A percentile compares a stretch with the other conserved stretches of the same genome.
These are phyloP conservation scores for Procavia capensis DNA, from an alignment of 2,113 vertebrate species.

Conservation along the genomic window DNA sequence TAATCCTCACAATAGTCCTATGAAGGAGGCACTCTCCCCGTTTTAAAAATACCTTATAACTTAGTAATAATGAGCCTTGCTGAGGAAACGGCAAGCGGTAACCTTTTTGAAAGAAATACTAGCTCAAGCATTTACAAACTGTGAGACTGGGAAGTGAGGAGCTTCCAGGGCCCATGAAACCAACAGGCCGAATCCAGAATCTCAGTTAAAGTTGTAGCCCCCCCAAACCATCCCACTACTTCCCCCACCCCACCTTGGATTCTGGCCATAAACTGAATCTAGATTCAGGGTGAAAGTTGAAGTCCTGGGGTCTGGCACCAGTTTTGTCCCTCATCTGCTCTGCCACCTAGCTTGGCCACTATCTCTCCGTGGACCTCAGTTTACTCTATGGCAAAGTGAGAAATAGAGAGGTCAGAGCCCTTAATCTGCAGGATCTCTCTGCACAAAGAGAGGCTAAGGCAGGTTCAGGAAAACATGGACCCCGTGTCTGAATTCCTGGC, in stretches of 20 bases:
- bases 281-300: background rate
- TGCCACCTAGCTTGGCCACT: background rate
- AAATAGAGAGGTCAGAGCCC: background rate
- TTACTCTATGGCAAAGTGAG: background rate
- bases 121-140: background rate
- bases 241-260: background rate
- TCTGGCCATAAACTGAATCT: background rate
- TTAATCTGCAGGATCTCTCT: background rate
- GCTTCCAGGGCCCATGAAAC: background rate
- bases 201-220: background rate
- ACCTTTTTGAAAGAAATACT: background rate
- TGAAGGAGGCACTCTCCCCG: background rate
- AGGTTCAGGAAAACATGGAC: background rate
- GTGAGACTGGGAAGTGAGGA: background rate
- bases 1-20: background rate
- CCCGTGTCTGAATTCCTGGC: background rate
- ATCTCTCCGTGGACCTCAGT: background rate
- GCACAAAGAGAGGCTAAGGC: slow-evolving; percentile 24
- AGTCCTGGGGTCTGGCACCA: background rate
- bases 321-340: background rate
- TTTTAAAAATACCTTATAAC: background rate
- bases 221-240: background rate
- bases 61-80: background rate
- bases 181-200: background rate
- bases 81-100: background rate